A percentile compares a stretch with the other conserved stretches of the same genome.
These are phyloP conservation scores for Maniola hyperantus DNA, from an alignment of 2,888 invertebrate species.

Conservation along the genomic window DNA sequence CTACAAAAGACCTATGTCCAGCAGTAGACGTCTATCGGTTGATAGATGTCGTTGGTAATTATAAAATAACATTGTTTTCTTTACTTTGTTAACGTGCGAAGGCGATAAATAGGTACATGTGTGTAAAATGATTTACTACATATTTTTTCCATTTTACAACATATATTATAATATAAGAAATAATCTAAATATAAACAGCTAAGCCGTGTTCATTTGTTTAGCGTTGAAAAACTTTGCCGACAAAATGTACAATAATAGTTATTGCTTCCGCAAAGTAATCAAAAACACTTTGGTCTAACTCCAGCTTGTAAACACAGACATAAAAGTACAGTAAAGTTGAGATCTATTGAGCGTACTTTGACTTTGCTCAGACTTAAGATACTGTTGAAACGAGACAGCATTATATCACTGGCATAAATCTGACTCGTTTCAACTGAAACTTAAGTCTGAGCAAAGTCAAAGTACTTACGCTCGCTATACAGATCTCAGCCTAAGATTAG, in stretches of 20 bases:
- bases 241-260: constrained; percentile 58
- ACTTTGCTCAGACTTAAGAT: no score
- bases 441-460: no score
- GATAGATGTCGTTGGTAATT: no score
- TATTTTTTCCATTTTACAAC: background rate
- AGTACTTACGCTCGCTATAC: no score
- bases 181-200: constrained; percentile 50
- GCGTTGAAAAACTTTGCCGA: constrained; percentile 69
- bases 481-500: background rate
- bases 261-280: constrained; percentile 68
- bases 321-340: constrained; percentile 44
- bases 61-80: no score
- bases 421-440: no score
- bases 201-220: constrained; percentile 62
- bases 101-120: background rate
- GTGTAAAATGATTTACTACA: background rate
- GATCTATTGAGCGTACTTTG: no score
- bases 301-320: constrained; percentile 81
- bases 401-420: no score
- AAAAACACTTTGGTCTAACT: constrained; percentile 85
- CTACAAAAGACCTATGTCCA: no score
- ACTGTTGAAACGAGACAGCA: no score
- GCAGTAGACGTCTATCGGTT: no score
- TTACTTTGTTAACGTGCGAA: background rate
- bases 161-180: constrained; percentile 44